These are phyloP conservation scores for Noctilio leporinus DNA, from an alignment of 2,113 vertebrate genomes.

Conservation along the genomic window DNA sequence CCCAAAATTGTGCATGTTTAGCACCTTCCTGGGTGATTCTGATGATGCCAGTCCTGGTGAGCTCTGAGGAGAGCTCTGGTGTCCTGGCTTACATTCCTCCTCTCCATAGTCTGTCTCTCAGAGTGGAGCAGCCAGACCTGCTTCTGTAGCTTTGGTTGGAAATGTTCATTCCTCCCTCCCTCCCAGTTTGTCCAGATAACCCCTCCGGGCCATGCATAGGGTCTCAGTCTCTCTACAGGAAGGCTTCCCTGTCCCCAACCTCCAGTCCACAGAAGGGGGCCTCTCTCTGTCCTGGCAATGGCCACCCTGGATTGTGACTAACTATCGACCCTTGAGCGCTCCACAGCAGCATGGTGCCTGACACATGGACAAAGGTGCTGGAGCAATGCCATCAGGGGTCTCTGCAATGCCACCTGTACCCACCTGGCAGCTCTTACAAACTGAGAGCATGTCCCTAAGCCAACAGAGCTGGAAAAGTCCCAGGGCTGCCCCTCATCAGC, in stretches of 20 bases:
- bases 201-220: not conserved
- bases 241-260: not conserved
- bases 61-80: accelerated
- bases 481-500: not conserved
- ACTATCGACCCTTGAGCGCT: not conserved
- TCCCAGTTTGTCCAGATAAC: not conserved
- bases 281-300: not conserved
- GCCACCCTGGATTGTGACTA: not conserved
- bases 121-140: not conserved
- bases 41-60: not conserved
- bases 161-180: not conserved
- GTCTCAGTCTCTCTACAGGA: not conserved
- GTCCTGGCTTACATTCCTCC: not conserved
- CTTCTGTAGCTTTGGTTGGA: not conserved
- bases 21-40: not conserved
- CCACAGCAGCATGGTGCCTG: not conserved
- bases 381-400: not conserved
- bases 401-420: not conserved
- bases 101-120: not conserved
- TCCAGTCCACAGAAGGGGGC: not conserved
- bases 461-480: not conserved
- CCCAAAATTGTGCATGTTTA: not conserved
- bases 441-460: not conserved
- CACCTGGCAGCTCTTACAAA: not conserved
- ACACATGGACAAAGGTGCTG: not conserved